These are phyloP conservation scores for Cyphomyrus plagiostoma DNA, from an alignment of 2,113 vertebrate species.

Conservation along the genomic window DNA sequence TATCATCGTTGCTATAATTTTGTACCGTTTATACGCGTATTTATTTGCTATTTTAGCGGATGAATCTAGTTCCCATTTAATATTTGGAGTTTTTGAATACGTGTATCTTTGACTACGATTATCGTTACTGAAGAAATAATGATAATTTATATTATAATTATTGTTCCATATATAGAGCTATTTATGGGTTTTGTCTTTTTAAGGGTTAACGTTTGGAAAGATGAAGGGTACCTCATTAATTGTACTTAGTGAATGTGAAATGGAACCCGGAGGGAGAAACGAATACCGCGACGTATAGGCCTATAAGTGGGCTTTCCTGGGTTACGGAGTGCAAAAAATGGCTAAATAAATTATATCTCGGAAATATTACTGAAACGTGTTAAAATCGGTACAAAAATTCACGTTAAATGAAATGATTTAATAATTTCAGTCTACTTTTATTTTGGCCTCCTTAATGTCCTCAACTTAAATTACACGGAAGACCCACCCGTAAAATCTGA, in stretches of 20 bases:
- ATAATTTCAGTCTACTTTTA: not conserved
- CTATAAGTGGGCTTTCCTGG: not conserved
- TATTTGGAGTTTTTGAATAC: conserved; percentile 57
- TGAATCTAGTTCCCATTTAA: conserved; percentile 55
- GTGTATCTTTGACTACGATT: conserved; percentile 62
- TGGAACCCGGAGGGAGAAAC: conserved; percentile 47
- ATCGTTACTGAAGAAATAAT: conserved; percentile 53
- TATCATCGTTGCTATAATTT: conserved; percentile 45
- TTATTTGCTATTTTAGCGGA: conserved; percentile 48
- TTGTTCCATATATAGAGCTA: conserved; percentile 24
- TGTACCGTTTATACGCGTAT: conserved; percentile 40
- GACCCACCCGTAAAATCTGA: not conserved
- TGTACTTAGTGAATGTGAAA: conserved; percentile 49
- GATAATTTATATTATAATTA: conserved; percentile 39
- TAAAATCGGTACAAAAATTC: not conserved
- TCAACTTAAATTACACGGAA: not conserved
- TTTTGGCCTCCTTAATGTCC: not conserved
- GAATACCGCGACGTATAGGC: not conserved
- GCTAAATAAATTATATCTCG: not conserved
- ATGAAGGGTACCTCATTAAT: conserved; percentile 44
- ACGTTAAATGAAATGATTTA: not conserved
- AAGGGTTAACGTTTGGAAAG: conserved; percentile 51
- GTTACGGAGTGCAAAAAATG: not conserved
- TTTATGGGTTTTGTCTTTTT: conserved; percentile 32
- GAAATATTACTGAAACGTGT: not conserved